phyloP scores from a whole-genome alignment of 1,140 invertebrate species.

The Ridgeia piscesae region DNA sequence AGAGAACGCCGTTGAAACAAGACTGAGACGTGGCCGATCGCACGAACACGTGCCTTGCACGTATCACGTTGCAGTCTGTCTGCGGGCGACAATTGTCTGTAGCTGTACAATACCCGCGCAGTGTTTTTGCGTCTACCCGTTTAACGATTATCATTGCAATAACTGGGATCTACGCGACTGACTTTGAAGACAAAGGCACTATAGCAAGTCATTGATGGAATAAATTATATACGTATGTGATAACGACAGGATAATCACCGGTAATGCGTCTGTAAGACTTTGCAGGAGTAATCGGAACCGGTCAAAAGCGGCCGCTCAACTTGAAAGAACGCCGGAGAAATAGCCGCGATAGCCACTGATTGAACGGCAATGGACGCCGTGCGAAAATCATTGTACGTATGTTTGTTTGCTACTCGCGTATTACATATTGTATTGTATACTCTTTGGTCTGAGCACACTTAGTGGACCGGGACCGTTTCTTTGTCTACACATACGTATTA shows the following conservation, averaged over 20 bases:
- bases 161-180: neutral
- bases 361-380: neutral
- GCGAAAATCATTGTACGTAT: neutral
- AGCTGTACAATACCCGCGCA: neutral
- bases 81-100: neutral
- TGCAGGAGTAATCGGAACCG: neutral
- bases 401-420: no score
- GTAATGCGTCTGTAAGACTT: neutral
- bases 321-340: neutral
- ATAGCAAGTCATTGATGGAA: neutral
- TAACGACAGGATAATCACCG: neutral
- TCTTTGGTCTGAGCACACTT: neutral
- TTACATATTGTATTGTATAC: neutral
- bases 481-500: neutral
- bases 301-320: neutral
- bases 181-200: neutral
- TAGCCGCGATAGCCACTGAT: neutral
- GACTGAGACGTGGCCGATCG: neutral
- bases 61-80: neutral
- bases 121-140: neutral
- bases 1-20: neutral
- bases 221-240: neutral
- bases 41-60: neutral
- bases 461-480: neutral
- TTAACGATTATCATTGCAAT: neutral